Base-by-base conservation (phyloP, 2,797 vertebrate genomes). In the Moxostoma hubbsi region DNA sequence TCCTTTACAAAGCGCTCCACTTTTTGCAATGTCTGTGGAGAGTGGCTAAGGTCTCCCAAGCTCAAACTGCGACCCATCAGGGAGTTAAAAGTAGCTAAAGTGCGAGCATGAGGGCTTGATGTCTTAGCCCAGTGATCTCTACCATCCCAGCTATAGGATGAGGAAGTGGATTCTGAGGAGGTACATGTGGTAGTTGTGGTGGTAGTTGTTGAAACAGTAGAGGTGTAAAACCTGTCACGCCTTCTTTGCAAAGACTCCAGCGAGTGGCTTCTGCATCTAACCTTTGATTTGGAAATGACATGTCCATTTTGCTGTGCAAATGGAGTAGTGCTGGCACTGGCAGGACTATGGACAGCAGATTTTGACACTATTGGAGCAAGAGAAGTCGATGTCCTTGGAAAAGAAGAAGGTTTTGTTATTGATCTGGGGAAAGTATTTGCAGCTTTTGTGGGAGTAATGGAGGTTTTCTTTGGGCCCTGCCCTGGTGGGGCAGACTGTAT, bases 41-140 rank as follows among this genome's bases (percentile, higher is more conserved):
- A 98, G 90, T 99, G 97, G 89, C 97, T 97, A 62, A 99, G 92
- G 88, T 99, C 98, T 0, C 98, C 96, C 5, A 99, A 92, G 88
- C 98, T 99, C 83, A 99, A 94, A 89, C 98, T 99, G 77, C 97
- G 95, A 15, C 96, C 96, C 80, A 97, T 93, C 82, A 97, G 88
- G 0, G 96, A 95, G 83, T 94, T 94, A 72, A 96, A 93, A 0
- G 94, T 89, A 3, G 94, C 92, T 57, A 94, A 85, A 0, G 94
- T 93, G 65, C 94, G 93, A 47, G 94, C 94, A 18, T 94, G 90
- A 50, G 87, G 94, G 73, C 80, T 92, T 76, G 91, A 93, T 15
- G 79, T 84, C 63, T 94, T 95, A 3, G 91, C 89, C 92, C 95
- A 96, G 72, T 87, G 89, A 64, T 95, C 96, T 24, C 93, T 88